Evolutionary conservation across 2,113 vertebrate species (phyloP).

Genomic region (Phainopepla nitens): DNA sequence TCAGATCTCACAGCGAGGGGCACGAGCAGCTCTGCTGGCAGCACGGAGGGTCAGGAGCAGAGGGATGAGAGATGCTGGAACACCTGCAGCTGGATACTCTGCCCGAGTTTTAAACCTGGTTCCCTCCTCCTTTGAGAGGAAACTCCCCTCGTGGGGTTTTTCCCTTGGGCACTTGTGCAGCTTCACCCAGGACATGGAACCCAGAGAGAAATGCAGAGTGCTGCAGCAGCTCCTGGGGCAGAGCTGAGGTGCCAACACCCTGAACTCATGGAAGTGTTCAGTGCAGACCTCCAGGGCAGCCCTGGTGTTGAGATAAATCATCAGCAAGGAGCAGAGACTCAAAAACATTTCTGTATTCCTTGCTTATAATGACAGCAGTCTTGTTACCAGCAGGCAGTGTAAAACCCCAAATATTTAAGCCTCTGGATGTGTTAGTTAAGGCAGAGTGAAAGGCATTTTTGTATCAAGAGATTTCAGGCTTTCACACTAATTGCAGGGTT

Average conservation of each 20-base stretch:
- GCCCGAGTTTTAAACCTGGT: neutral
- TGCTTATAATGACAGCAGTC: neutral
- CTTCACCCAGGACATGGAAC: neutral
- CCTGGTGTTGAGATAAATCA: neutral
- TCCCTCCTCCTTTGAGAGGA: neutral
- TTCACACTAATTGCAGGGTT: neutral
- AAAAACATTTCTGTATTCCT: neutral
- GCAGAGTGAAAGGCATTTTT: neutral
- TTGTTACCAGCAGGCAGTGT: neutral
- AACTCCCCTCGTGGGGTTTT: neutral
- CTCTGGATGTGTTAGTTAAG: neutral
- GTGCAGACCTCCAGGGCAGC: neutral
- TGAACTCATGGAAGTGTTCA: rapidly evolving
- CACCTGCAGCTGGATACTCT: neutral
- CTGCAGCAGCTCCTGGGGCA: neutral
- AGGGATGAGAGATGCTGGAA: neutral
- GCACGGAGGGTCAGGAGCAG: neutral
- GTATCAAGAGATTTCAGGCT: neutral
- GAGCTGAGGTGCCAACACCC: neutral
- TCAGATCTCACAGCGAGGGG: neutral
- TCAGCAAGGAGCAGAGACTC: neutral
- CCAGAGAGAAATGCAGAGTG: rapidly evolving
- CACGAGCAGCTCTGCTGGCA: neutral
- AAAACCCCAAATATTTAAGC: neutral
- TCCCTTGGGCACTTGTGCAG: neutral